Conservation (phyloP, 2,113 vertebrate genomes). For the Coptodon rendalli region DNA sequence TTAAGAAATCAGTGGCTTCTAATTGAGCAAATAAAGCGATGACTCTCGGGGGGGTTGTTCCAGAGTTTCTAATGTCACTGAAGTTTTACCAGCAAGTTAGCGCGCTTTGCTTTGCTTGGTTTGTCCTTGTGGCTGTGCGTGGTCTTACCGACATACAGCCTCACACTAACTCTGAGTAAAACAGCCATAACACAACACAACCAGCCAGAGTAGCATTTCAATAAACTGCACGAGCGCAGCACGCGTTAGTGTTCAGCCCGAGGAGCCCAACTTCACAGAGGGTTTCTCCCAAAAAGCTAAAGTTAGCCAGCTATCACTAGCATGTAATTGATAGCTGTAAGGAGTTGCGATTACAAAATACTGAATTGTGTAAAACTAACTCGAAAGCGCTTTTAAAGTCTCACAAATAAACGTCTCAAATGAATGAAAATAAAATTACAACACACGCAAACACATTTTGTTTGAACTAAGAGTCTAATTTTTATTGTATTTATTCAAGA, state of each 20-base stretch:
- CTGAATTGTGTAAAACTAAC: not conserved
- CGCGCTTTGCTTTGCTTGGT: slow-evolving; percentile 27
- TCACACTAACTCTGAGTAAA: not conserved
- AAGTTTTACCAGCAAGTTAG: slow-evolving; percentile 17
- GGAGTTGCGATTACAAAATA: not conserved
- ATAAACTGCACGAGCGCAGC: not conserved
- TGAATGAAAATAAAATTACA: rapidly evolving
- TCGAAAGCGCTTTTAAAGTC: rapidly evolving
- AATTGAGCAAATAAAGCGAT: not conserved
- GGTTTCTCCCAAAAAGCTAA: not conserved
- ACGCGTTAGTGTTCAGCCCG: not conserved
- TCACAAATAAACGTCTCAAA: rapidly evolving
- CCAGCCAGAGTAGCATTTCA: rapidly evolving
- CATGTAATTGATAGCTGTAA: not conserved
- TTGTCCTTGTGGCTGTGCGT: slow-evolving; percentile 18
- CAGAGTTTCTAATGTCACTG: not conserved
- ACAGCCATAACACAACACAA: not conserved
- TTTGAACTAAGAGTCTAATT: rapidly evolving
- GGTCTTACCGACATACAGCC: not conserved
- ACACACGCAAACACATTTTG: rapidly evolving
- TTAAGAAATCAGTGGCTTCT: not conserved
- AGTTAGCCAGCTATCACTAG: not conserved
- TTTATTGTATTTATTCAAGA: not conserved
- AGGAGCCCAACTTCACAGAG: not conserved
- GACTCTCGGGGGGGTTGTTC: not conserved